Evolutionary conservation across 30 jellyfish, hydroid and myxozoan genomes (phyloP), one percentile per base, ranked within the genome.

Genomic region (Rhopilema esculentum): DNA sequence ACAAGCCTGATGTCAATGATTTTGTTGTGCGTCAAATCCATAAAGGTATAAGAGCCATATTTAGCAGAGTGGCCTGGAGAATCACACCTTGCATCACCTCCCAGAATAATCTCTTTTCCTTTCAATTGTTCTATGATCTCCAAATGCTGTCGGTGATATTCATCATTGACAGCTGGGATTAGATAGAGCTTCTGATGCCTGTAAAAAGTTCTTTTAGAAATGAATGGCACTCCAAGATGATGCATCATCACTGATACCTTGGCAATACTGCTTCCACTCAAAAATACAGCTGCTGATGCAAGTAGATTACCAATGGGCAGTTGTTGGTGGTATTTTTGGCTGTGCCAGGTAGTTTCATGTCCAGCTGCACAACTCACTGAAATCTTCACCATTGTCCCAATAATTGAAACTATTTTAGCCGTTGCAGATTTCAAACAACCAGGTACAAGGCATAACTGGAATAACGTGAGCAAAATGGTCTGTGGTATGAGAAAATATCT

Each of bases 331-430:
- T n/a, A 63, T 63, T 24, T 63, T 63, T 63, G 72, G 72, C 72
- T 63, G 72, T 63, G 16, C 72, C 72, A 63, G 72, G 72, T 63
- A 19, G 72, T 63, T 63, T 63, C 72, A 63, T 63, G 72, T 63
- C n/a, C 72, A 63, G 72, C 72, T 63, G 72, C 72, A 63, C 72
- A 63, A 24, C 72, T 63, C n/a, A 63, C 72, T 63, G 72, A 63
- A 63, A 63, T 63, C 72, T 63, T 63, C 29, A 63, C 72, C 72
- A 63, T 63, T 63, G 72, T 63, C 72, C 72, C n/a, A 63, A 63
- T 63, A 63, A 63, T 63, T 63, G 72, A 63, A n/a, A 63, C 29
- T 2, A 63, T 63, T 63, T 24, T 63, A n/a, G 72, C 72, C 4
- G 72, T 63, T 19, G 72, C 72, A 63, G 72, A 63, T 63, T 63